Base-by-base conservation (phyloP, 2,888 invertebrate genomes). In the Smittia aterrima region DNA sequence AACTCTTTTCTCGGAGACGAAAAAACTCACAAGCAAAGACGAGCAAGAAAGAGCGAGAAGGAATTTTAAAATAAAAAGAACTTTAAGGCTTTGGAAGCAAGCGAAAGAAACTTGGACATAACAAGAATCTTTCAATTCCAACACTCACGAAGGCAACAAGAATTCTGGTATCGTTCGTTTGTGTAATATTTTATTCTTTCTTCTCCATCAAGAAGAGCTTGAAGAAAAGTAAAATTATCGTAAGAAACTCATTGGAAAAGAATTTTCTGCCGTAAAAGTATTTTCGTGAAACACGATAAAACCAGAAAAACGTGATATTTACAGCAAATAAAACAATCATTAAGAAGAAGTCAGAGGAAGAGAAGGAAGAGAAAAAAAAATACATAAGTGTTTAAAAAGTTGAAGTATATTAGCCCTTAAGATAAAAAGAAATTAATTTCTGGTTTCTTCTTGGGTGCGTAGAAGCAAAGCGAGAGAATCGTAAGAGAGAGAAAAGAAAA, bases 281-380 rank as follows among this genome's bases (percentile, higher is more conserved):
- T 22, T 58, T 18, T 58, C 18, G 58, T 58, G 58, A 58, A 58
- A 22, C 58, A 58, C 58, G 58, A 22, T 58, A 62, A 53, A 72
- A 72, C 72, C 72, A 62, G 72, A 72, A 72, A 72, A 72, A 72
- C 72, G 72, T 72, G 72, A 72, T 62, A 72, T 72, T 70, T 70
- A 70, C 72, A 72, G 62, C 62, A 72, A 54, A 71, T 71, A 67
- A 70, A 70, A 70, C 47, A 53, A 70, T 70, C 24, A 40, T 47
- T 70, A 53, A 25, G 38, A 38, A n/a, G 40, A 53, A 53, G 25
- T 24, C 7, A 18, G 27, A 38, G 27, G 53, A 53, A 70, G 53
- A 53, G 40, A 70, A 70, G 25, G 22, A 32, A 53, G 47, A 62
- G 22, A 62, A 66, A 6, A n/a, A n/a, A n/a, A n/a, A n/a, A n/a